Percentiles rank a stretch among this genome's conserved stretches.
Conservation (phyloP, 2,113 vertebrate species). For the Empidonax traillii region DNA sequence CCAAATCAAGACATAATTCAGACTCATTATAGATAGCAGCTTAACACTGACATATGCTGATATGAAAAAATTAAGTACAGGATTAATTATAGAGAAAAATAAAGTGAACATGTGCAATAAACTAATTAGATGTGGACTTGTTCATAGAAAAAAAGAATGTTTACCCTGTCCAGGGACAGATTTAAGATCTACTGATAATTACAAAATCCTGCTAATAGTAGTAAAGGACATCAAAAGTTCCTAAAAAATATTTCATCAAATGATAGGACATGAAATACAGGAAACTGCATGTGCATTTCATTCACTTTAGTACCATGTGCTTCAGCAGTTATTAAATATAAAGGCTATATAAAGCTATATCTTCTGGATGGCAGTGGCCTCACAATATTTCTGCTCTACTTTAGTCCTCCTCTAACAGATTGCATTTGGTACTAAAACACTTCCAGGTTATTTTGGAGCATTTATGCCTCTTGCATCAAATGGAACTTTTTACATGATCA, state of each 20-base stretch:
- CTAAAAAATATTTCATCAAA: background rate
- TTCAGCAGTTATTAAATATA: background rate
- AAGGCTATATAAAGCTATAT: background rate
- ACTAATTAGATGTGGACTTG: background rate
- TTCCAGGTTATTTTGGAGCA: background rate
- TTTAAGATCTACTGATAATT: background rate
- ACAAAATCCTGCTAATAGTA: background rate
- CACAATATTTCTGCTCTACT: background rate
- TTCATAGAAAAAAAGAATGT: background rate
- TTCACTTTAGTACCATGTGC: background rate
- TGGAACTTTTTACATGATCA: background rate
- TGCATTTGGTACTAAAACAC: background rate
- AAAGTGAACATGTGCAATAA: background rate
- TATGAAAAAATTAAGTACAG: background rate
- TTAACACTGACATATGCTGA: background rate
- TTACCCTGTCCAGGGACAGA: background rate
- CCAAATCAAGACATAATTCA: background rate
- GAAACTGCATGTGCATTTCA: background rate
- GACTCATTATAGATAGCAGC: background rate
- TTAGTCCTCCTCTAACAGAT: background rate
- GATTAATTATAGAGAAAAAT: slow-evolving; percentile 13
- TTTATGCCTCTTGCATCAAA: background rate
- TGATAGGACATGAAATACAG: background rate
- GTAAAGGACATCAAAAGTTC: background rate
- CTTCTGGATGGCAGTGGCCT: background rate